These are phyloP conservation scores for Drosophila nigrodunni DNA, from an alignment of 1,140 invertebrate genomes.

Conservation along the genomic window DNA sequence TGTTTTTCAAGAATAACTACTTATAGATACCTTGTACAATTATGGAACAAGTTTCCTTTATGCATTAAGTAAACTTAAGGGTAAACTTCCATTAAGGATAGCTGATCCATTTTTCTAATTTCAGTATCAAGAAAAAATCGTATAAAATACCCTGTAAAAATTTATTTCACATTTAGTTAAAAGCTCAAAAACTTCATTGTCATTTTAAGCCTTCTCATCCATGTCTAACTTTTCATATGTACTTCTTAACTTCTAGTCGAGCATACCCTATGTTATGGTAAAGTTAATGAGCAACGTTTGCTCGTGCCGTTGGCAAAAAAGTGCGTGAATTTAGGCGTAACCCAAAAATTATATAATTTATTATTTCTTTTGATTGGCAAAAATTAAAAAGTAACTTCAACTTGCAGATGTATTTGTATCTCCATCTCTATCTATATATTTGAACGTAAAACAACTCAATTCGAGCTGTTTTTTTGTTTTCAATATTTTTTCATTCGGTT, in stretches of 20 bases:
- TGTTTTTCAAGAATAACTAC: not conserved
- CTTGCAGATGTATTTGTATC: slow-evolving; percentile 18
- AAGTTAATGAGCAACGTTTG: slow-evolving; percentile 7
- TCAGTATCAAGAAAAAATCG: no score
- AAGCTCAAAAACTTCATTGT: not conserved
- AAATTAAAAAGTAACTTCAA: slow-evolving; percentile 73
- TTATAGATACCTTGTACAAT: no score
- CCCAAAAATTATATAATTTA: slow-evolving; percentile 77
- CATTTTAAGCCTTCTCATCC: no score
- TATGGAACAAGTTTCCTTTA: no score
- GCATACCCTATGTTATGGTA: not conserved
- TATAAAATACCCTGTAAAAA: no score
- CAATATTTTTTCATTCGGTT: not conserved
- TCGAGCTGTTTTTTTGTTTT: slow-evolving; percentile 38
- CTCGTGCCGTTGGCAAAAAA: slow-evolving; percentile 51
- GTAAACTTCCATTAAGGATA: no score
- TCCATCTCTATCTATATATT: not conserved
- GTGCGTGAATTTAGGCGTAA: slow-evolving; percentile 76
- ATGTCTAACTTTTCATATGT: no score
- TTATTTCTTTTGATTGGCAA: slow-evolving; percentile 80
- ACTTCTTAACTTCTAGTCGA: not conserved
- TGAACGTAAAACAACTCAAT: slow-evolving; percentile 63
- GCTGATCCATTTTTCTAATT: no score
- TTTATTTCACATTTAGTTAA: no score
- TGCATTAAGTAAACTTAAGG: no score